Base-by-base conservation (phyloP, 2,888 invertebrate genomes). In the Aproaerema taeniolella region DNA sequence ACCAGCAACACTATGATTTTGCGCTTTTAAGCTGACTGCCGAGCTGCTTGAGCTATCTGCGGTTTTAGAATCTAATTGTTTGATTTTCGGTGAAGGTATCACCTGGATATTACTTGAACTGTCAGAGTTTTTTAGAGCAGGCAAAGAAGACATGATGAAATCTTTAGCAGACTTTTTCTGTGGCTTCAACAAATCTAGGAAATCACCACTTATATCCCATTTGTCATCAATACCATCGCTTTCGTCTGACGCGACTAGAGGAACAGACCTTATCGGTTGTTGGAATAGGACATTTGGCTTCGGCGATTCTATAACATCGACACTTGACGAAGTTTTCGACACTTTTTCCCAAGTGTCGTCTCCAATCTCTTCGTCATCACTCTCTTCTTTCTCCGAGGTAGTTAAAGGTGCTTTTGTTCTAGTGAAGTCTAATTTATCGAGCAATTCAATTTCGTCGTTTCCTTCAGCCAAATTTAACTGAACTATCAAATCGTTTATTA, bases 401-500 rank as follows among this genome's bases (percentile, higher is more conserved):
- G 17, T 11, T 25, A 28, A 11, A 1, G 39, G 41, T 29, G 38
- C 48, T 16, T 45, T 54, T 40, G 49, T 50, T n/a, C n/a, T n/a
- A n/a, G n/a, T n/a, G n/a, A n/a, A n/a, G n/a, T n/a, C n/a, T n/a
- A n/a, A n/a, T n/a, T n/a, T n/a, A n/a, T n/a, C n/a, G n/a, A n/a
- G n/a, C n/a, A n/a, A n/a, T n/a, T n/a, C n/a, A n/a, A n/a, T n/a
- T n/a, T n/a, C n/a, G n/a, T 59, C 52, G 17, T 65, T 61, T 37
- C 57, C 61, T 29, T 59, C 46, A 5, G 88, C 90, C 39, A 88
- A 67, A 50, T 88, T 88, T 2, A 78, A 64, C 36, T 89, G 85
- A 2, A 89, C 56, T 58, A 90, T 64, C 28, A 76, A 47, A 42
- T 78, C 62, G 50, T 89, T 89, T n/a, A 89, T 67, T 2, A 88